Evolutionary conservation across 2,797 vertebrate species (phyloP), one percentile per base, ranked within the genome.

Genomic region (Serranus cabrilla): DNA sequence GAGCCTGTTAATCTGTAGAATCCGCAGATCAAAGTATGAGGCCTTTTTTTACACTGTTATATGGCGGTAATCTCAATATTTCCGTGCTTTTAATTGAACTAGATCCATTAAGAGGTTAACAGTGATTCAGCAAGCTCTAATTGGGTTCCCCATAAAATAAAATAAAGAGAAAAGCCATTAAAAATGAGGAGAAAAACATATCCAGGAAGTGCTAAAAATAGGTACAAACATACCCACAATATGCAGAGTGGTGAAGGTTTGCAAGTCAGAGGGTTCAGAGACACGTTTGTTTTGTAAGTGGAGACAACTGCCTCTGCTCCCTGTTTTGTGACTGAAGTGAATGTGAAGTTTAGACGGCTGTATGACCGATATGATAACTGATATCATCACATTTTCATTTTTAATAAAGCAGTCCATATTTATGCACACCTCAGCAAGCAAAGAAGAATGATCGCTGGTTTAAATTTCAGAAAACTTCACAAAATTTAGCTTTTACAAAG

Each of bases 11-110:
- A 86, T 84, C 40, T 39, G n/a, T 11, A 73, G 46, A 74, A 61
- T 69, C 39, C 37, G 20, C 23, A 70, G 67, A 89, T 86, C 69
- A 78, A 83, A 90, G 73, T 66, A 56, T 64, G 68, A 72, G 45
- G 50, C 74, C 78, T 34, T 34, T 5, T 34, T 5, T 34, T 34
- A 68, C 23, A 52, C 60, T 71, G 63, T 85, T 79, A 71, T 50
- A 57, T 54, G 61, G 37, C 0, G 3, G 46, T 11, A 68, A 56
- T 31, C 76, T 75, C 17, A 54, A 71, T 7, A 18, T 79, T 62
- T 78, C 20, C 40, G 58, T 59, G 64, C 73, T 73, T 74, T 66
- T 66, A 43, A 75, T 81, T 84, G 39, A 62, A 78, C 34, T 69
- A 59, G 31, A 50, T 40, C 46, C 50, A 67, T 46, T 25, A 78